Base-by-base conservation (phyloP, 2,888 invertebrate genomes). In the Agapostemon virescens region DNA sequence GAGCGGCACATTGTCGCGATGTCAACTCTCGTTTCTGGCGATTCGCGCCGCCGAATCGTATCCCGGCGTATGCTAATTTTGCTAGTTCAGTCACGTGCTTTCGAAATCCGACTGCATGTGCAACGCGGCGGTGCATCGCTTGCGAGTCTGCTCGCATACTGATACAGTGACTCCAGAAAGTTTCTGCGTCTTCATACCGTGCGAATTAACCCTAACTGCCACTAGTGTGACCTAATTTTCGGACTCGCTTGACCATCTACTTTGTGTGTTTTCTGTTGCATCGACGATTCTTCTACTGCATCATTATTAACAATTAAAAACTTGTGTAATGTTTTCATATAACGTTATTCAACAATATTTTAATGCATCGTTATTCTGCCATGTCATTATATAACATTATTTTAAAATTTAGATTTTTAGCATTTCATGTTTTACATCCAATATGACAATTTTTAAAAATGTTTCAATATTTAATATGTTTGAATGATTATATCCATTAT, bases 41-140 rank as follows among this genome's bases (percentile, higher is more conserved):
- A 77, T 79, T 33, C 70, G 61, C 76, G 79, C 42, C 76, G 74
- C 68, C 77, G 67, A 58, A 68, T 74, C 70, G 71, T 67, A 64
- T 83, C 79, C 71, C 69, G 75, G 76, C 84, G 87, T 84, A 86
- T 88, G 87, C 85, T 89, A 89, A 89, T 87, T 88, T 88, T 87
- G 87, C 83, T 79, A 69, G 80, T 83, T 71, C 69, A 78, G 82
- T 85, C 84, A 85, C 77, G 80, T 87, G 81, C 77, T 79, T 82
- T 83, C 78, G 79, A 81, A 83, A 83, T 66, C 61, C 49, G 78
- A 69, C 66, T 70, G 79, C 74, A 49, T 64, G 83, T 73, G 73
- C 76, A 68, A 20, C 58, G 55, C 40, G 52, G 63, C 64, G 20
- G 23, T 36, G 45, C 36, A 63, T 55, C 42, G 52, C 52, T n/a